Conservation (phyloP, 2,113 vertebrate genomes). For the Centropristis striata region DNA sequence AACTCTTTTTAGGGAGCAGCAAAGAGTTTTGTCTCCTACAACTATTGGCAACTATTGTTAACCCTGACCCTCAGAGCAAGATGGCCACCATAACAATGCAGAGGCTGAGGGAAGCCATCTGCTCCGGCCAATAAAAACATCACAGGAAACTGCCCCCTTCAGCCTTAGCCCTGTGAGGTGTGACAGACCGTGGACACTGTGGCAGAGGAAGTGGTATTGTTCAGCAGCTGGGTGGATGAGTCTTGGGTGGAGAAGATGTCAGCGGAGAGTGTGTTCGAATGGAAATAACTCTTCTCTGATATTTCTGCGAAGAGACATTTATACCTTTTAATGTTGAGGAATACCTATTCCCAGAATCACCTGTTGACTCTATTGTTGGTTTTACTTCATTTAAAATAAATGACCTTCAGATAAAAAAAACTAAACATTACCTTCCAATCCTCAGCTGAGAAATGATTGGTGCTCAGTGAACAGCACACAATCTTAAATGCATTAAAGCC, state of each 20-base stretch:
- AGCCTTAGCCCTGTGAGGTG: constrained; percentile 55
- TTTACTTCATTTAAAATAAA: background rate
- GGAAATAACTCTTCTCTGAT: constrained; percentile 1
- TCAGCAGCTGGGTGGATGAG: constrained; percentile 30
- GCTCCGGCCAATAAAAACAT: constrained; percentile 84
- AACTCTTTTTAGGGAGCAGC: constrained; percentile 58
- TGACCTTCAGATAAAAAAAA: constrained; percentile 10
- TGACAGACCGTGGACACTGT: constrained; percentile 43
- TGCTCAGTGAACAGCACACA: constrained; percentile 26
- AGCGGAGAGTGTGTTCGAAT: background rate
- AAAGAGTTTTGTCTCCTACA: constrained; percentile 73
- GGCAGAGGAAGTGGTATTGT: constrained; percentile 55
- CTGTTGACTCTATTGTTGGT: background rate
- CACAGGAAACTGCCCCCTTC: constrained; percentile 65
- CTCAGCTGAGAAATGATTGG: constrained; percentile 19
- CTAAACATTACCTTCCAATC: constrained; percentile 10
- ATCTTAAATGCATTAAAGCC: constrained; percentile 36
- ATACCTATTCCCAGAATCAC: background rate
- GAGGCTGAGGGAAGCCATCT: constrained; percentile 82
- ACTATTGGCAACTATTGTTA: constrained; percentile 75
- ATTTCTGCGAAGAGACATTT: background rate
- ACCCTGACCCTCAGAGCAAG: constrained; percentile 70
- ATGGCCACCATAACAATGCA: constrained; percentile 72
- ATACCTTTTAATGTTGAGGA: background rate
- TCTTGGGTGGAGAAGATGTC: background rate